These are phyloP conservation scores for human (Homo sapiens) DNA, from an alignment of 2,113 vertebrate species.

Conservation along the genomic window DNA sequence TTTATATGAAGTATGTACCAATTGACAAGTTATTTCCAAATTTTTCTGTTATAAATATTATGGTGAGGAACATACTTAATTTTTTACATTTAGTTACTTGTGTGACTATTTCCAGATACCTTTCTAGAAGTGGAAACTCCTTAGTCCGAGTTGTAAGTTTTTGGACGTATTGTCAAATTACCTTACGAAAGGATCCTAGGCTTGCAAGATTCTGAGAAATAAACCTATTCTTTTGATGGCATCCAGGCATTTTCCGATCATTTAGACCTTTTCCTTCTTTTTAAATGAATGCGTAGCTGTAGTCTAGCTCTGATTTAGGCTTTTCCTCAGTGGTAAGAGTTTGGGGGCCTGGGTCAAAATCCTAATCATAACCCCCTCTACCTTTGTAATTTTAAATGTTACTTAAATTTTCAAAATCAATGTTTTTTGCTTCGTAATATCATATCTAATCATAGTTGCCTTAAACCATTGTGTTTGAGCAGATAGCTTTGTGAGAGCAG, in stretches of 20 bases:
- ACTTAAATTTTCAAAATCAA: not conserved
- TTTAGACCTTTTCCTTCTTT: not conserved
- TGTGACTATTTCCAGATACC: not conserved
- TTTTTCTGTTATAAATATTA: not conserved
- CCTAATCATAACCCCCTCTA: not conserved
- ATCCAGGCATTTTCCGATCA: not conserved
- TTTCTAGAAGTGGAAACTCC: not conserved
- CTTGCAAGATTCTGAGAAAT: not conserved
- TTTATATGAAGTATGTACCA: not conserved
- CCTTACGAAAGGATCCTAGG: not conserved
- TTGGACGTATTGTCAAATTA: not conserved
- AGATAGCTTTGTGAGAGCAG: not conserved
- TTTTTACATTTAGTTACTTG: not conserved
- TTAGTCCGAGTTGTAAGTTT: not conserved
- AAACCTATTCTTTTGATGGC: not conserved
- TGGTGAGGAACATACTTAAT: not conserved
- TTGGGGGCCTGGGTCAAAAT: not conserved
- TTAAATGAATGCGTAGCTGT: not conserved
- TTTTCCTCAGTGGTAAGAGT: not conserved
- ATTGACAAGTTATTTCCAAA: constrained; percentile 12
- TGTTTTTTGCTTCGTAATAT: not conserved
- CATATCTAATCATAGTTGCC: not conserved
- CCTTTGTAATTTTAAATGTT: not conserved
- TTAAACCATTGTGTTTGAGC: not conserved
- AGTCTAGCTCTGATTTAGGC: not conserved